A percentile compares a stretch with the other conserved stretches of the same genome.
These are phyloP conservation scores for Hyppa rectilinea DNA, from an alignment of 2,888 invertebrate species.

Conservation along the genomic window DNA sequence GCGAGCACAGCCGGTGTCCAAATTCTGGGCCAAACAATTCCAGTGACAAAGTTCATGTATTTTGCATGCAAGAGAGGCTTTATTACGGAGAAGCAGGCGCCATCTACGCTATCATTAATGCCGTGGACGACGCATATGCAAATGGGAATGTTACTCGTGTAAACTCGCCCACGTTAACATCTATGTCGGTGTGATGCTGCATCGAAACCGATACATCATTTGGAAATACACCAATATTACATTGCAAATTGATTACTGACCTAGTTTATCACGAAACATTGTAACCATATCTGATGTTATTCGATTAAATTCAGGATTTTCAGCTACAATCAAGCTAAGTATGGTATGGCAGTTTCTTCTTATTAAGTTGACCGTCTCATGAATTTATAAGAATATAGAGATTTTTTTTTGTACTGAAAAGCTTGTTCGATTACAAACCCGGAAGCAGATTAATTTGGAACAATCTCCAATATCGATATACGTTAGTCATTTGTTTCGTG, in stretches of 20 bases:
- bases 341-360: background rate
- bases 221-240: constrained; percentile 30
- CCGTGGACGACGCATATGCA: constrained; percentile 25
- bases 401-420: background rate
- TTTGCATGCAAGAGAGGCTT: background rate
- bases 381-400: background rate
- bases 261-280: constrained; percentile 7
- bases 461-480: background rate
- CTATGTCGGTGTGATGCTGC: constrained; percentile 39
- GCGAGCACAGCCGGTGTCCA: background rate
- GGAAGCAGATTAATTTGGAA: constrained; percentile 1
- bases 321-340: background rate
- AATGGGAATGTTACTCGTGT: constrained; percentile 36
- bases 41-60: background rate
- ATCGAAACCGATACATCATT: constrained; percentile 39
- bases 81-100: constrained; percentile 25
- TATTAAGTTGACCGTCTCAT: too few species aligned
- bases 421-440: background rate
- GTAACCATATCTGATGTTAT: background rate
- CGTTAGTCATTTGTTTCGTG: constrained; percentile 5
- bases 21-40: background rate
- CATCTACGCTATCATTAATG: constrained; percentile 15
- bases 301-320: background rate
- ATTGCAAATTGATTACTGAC: constrained; percentile 22
- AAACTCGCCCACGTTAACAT: constrained; percentile 30